These are phyloP conservation scores for Sebastes itinus DNA, from an alignment of 2,797 vertebrate species.

Conservation along the genomic window DNA sequence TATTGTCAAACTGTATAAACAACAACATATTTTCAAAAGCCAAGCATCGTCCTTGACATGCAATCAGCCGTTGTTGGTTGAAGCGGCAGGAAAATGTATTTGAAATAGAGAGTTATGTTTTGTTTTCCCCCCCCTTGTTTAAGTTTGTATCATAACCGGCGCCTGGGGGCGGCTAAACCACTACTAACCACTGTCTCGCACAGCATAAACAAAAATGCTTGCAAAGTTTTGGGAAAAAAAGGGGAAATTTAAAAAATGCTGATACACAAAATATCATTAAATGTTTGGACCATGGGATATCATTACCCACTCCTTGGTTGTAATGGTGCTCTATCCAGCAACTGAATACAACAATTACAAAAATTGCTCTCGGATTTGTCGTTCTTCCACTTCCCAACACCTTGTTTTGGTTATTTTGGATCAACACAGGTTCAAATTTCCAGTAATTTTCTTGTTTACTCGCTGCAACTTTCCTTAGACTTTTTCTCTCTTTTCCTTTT, in stretches of 20 bases:
- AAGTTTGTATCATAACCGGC: no score
- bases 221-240: background rate
- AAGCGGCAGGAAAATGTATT: background rate
- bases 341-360: background rate
- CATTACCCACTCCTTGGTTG: fast-evolving
- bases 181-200: background rate
- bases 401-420: background rate
- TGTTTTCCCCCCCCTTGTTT: no score
- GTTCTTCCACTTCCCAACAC: background rate
- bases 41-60: background rate
- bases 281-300: background rate
- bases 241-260: background rate
- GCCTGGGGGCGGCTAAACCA: background rate
- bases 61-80: background rate
- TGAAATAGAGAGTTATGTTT: background rate
- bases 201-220: background rate
- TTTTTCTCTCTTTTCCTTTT: background rate
- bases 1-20: background rate
- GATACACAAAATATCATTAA: background rate
- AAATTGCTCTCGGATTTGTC: background rate
- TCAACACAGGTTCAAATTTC: background rate
- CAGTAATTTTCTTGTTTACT: background rate
- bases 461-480: background rate
- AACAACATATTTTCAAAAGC: background rate
- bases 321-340: background rate